These are phyloP conservation scores for Pseudopodoces humilis DNA, from an alignment of 2,113 vertebrate genomes.

Conservation along the genomic window DNA sequence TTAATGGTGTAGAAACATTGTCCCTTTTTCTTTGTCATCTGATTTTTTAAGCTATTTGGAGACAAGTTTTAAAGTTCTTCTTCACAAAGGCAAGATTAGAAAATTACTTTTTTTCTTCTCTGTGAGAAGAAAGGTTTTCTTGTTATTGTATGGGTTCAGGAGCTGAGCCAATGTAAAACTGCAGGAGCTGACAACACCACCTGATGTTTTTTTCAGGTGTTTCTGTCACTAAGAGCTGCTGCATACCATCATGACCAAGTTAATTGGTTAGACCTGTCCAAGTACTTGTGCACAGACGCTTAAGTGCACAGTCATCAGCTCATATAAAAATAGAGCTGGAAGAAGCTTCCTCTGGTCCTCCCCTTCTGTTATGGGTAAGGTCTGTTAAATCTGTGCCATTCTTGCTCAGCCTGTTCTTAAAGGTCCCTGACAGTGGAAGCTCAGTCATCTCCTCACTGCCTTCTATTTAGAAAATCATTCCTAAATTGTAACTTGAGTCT, in stretches of 20 bases:
- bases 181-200: constrained; percentile 24
- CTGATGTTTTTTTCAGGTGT: constrained; percentile 37
- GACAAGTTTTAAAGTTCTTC: constrained; percentile 11
- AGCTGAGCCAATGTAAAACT: constrained; percentile 41
- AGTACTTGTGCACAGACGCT: constrained; percentile 1
- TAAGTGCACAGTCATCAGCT: constrained; percentile 17
- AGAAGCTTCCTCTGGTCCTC: not conserved
- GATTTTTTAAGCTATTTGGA: constrained; percentile 39
- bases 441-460: not conserved
- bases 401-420: not conserved
- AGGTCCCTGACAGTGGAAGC: not conserved
- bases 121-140: constrained; percentile 1
- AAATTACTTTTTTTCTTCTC: not conserved
- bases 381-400: not conserved
- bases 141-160: not conserved
- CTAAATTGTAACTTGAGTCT: constrained; percentile 26
- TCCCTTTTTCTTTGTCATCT: constrained; percentile 34
- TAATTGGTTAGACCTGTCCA: constrained; percentile 57
- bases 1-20: constrained; percentile 56
- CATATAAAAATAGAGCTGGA: constrained; percentile 16
- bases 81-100: not conserved
- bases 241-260: constrained; percentile 30
- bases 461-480: constrained; percentile 38
- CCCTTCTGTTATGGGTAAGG: not conserved
- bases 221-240: constrained; percentile 31